These are phyloP conservation scores for Bibio marci DNA, from an alignment of 2,888 invertebrate species.

Conservation along the genomic window DNA sequence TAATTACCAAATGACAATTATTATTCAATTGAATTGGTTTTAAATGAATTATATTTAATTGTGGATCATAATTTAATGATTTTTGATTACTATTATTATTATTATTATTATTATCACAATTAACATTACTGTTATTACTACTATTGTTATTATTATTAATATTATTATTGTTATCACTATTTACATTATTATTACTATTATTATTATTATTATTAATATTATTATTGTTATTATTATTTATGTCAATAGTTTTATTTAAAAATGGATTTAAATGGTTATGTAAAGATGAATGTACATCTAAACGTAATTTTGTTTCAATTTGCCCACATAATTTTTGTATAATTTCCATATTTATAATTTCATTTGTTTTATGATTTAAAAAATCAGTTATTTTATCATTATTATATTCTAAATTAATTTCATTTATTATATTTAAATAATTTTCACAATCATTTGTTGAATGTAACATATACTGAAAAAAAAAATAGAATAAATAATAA, in stretches of 20 bases:
- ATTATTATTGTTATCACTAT: neutral
- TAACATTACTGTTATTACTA: no score
- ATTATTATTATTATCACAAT: no score
- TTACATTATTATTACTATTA: conserved; percentile 19
- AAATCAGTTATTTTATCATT: neutral
- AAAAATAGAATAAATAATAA: conserved; percentile 7
- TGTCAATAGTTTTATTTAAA: no score
- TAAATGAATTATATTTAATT: conserved; percentile 34
- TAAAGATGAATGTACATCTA: conserved; percentile 83
- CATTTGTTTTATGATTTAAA: conserved; percentile 8
- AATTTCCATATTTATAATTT: conserved; percentile 34
- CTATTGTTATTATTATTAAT: no score
- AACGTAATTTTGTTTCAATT: conserved; percentile 81
- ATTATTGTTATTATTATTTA: no score
- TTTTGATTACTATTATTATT: neutral
- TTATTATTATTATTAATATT: no score
- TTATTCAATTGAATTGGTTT: conserved; percentile 35
- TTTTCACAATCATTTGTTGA: conserved; percentile 30
- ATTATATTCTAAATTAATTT: neutral
- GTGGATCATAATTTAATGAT: conserved; percentile 41
- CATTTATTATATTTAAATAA: neutral
- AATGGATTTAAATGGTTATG: no score
- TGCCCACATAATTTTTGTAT: conserved; percentile 61
- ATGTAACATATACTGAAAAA: conserved; percentile 32
- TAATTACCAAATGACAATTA: neutral